Evolutionary conservation across 2,888 invertebrate species (phyloP).

Genomic region (Chrysodeixis includens): DNA sequence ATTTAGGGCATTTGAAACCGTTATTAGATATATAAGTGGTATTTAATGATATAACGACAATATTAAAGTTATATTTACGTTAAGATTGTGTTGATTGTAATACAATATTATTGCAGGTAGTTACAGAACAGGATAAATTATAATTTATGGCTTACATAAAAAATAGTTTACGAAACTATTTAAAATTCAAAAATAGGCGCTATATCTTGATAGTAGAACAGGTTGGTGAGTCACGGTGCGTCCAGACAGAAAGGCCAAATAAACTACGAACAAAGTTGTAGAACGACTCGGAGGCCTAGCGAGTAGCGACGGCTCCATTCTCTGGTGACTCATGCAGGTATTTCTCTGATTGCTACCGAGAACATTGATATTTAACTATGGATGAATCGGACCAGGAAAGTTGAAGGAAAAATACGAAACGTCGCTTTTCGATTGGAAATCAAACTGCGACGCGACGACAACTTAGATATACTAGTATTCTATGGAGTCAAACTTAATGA

Average conservation of each 20-base stretch:
- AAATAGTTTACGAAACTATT: slow-evolving; percentile 7
- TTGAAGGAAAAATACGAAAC: not conserved
- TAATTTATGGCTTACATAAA: not conserved
- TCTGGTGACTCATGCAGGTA: slow-evolving; percentile 59
- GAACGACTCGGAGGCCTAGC: slow-evolving; percentile 57
- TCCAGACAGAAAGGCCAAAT: slow-evolving; percentile 61
- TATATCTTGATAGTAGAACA: slow-evolving; percentile 59
- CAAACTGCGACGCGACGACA: not conserved
- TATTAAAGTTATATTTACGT: too few relatives aligned
- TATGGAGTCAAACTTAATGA: too few relatives aligned
- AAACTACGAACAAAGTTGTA: slow-evolving; percentile 65
- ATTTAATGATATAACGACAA: not conserved
- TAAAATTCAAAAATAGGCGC: slow-evolving; percentile 37
- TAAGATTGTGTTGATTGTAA: too few relatives aligned
- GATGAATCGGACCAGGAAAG: slow-evolving; percentile 3
- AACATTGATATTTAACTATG: slow-evolving; percentile 35
- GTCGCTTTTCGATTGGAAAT: not conserved
- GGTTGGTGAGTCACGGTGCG: slow-evolving; percentile 64
- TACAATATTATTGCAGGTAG: too few relatives aligned
- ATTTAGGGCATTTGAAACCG: slow-evolving; percentile 39
- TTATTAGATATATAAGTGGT: slow-evolving; percentile 12
- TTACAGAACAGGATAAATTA: not conserved
- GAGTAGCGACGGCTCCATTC: slow-evolving; percentile 54
- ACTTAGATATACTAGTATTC: not conserved
- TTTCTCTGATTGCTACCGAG: slow-evolving; percentile 59